These are phyloP conservation scores for Poeciliopsis turneri DNA, from an alignment of 2,797 vertebrate species.

Conservation along the genomic window DNA sequence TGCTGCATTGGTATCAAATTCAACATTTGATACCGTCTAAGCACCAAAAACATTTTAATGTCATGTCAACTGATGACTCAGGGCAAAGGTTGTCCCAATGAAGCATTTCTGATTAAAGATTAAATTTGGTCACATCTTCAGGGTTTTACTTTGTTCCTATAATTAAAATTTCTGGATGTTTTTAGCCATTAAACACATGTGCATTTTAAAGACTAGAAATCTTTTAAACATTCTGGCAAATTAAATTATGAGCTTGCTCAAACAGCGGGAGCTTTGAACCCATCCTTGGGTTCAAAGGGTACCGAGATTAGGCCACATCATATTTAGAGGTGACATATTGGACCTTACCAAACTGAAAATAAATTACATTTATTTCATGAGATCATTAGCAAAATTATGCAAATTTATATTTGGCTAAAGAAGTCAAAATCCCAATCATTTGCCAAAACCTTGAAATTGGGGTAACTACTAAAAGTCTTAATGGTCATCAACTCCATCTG, in stretches of 20 bases:
- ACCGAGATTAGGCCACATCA: not conserved
- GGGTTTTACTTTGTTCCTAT: not conserved
- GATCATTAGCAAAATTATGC: not conserved
- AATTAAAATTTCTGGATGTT: not conserved
- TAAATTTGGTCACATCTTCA: not conserved
- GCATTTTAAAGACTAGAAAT: not conserved
- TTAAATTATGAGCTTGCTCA: not conserved
- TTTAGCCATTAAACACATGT: not conserved
- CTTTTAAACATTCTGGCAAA: not conserved
- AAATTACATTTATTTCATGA: not conserved
- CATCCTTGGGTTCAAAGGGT: not conserved
- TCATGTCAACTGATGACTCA: constrained; percentile 10
- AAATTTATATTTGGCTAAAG: not conserved
- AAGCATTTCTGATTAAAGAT: constrained; percentile 11
- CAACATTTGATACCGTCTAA: constrained; percentile 6
- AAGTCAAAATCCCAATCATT: not conserved
- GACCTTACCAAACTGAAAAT: not conserved
- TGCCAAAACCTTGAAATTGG: not conserved
- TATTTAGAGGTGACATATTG: not conserved
- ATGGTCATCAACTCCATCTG: not conserved
- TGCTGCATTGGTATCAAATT: too few relatives aligned
- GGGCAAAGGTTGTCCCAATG: not conserved
- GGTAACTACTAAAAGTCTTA: not conserved
- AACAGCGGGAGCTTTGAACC: not conserved
- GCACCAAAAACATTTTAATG: constrained; percentile 21